A percentile compares a stretch with the other conserved stretches of the same genome.
These are phyloP conservation scores for Cistogaster globosa DNA, from an alignment of 2,888 invertebrate species.

Conservation along the genomic window DNA sequence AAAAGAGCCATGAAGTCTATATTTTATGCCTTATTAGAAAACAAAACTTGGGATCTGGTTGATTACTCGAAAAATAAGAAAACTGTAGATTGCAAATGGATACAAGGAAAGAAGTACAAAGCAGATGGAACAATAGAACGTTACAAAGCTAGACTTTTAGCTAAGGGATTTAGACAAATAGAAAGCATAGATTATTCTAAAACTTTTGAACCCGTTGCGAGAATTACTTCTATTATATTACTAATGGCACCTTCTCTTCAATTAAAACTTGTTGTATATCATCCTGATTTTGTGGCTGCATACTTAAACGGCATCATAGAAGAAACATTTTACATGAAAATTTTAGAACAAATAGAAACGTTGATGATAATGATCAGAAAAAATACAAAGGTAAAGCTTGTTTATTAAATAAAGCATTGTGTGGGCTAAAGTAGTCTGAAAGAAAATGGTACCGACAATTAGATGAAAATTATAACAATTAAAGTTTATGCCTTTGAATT, in stretches of 20 bases:
- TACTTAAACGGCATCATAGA: not conserved
- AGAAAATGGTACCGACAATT: too few relatives aligned
- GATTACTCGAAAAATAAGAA: not conserved
- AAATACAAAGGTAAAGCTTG: not conserved
- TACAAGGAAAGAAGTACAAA: conserved; percentile 18
- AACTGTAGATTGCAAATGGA: not conserved
- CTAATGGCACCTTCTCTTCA: not conserved
- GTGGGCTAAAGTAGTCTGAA: not conserved
- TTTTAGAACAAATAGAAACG: not conserved
- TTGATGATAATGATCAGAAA: not conserved
- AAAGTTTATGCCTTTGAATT: not conserved
- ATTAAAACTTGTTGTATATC: not conserved
- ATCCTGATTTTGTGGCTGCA: not conserved
- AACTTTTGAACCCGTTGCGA: not conserved
- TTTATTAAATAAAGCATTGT: conserved; percentile 8
- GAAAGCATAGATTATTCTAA: too few relatives aligned
- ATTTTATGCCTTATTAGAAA: not conserved
- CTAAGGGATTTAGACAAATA: conserved; percentile 4
- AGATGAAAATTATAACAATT: not conserved
- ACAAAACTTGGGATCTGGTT: not conserved
- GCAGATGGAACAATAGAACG: conserved; percentile 15
- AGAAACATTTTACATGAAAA: too few relatives aligned
- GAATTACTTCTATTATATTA: not conserved
- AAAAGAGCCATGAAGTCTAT: too few relatives aligned
- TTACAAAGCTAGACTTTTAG: conserved; percentile 36